Conservation (phyloP, 2,797 vertebrate genomes). For the Rhabdomys pumilio region DNA sequence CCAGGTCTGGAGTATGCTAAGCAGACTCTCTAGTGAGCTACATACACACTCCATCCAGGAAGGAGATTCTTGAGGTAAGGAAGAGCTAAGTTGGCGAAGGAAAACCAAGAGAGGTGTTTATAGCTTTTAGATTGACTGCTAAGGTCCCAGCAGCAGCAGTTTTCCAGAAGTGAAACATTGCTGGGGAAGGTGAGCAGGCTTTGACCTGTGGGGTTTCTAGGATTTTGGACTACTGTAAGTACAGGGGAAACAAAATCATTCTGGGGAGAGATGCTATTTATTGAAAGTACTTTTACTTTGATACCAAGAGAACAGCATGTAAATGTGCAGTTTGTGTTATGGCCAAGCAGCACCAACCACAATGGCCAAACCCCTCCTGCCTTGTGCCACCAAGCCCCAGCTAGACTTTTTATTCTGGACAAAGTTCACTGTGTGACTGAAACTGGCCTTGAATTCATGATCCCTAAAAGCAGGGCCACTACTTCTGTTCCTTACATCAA, state of each 20-base stretch:
- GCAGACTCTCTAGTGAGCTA: neutral
- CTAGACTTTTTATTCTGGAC: neutral
- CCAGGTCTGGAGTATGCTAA: neutral
- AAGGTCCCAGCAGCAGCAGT: neutral
- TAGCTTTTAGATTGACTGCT: neutral
- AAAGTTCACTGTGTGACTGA: neutral
- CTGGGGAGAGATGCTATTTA: neutral
- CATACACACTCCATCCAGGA: neutral
- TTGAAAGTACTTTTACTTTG: neutral
- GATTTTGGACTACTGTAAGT: neutral
- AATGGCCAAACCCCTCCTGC: neutral
- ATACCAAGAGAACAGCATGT: neutral
- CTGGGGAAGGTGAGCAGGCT: neutral
- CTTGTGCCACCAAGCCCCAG: neutral
- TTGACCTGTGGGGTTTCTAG: neutral
- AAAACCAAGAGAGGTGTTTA: neutral
- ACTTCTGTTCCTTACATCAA: neutral
- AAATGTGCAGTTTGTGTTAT: neutral
- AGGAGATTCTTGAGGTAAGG: constrained; percentile 2
- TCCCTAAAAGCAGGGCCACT: neutral
- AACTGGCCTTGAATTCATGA: neutral
- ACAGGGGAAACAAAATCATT: neutral
- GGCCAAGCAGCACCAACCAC: neutral
- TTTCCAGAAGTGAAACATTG: neutral
- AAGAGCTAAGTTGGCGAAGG: neutral